Conservation (phyloP, 2,888 invertebrate species). For the Chalcis sispes region DNA sequence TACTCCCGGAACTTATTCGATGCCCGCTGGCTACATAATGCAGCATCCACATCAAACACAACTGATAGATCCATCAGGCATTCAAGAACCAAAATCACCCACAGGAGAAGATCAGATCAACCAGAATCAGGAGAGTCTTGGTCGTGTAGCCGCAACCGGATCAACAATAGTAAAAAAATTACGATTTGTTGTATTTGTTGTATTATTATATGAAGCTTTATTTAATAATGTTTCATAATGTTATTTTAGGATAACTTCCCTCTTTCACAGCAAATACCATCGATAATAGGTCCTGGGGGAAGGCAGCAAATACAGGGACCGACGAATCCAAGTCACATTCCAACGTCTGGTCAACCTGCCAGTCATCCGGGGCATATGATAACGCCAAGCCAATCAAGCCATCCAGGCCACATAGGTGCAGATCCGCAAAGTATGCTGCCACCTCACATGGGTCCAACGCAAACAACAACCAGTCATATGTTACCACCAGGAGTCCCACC, state of each 20-base stretch:
- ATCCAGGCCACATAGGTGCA: constrained; percentile 58
- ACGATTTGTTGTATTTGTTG: not conserved
- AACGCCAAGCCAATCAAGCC: constrained; percentile 46
- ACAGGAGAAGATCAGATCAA: constrained; percentile 50
- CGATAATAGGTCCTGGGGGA: constrained; percentile 15
- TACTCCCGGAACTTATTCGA: constrained; percentile 37
- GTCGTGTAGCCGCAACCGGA: constrained; percentile 66
- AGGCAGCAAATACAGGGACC: constrained; percentile 47
- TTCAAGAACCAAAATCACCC: constrained; percentile 58
- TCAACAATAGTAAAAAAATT: constrained; percentile 67
- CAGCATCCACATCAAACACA: constrained; percentile 61
- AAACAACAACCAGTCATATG: constrained; percentile 62
- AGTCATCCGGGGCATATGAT: constrained; percentile 18
- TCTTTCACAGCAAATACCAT: constrained; percentile 39
- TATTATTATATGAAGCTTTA: too few relatives aligned
- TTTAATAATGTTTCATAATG: constrained; percentile 26
- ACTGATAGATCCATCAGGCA: constrained; percentile 65
- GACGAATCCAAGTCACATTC: constrained; percentile 17
- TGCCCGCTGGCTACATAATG: constrained; percentile 67
- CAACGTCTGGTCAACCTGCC: constrained; percentile 14
- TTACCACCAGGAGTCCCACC: constrained; percentile 51
- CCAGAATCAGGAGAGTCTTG: constrained; percentile 67
- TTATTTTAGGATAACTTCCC: constrained; percentile 38
- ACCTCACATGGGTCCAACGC: constrained; percentile 46
- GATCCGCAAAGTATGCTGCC: constrained; percentile 38